These are phyloP conservation scores for Siphlonurus alternatus DNA, from an alignment of 2,888 invertebrate species.

Conservation along the genomic window DNA sequence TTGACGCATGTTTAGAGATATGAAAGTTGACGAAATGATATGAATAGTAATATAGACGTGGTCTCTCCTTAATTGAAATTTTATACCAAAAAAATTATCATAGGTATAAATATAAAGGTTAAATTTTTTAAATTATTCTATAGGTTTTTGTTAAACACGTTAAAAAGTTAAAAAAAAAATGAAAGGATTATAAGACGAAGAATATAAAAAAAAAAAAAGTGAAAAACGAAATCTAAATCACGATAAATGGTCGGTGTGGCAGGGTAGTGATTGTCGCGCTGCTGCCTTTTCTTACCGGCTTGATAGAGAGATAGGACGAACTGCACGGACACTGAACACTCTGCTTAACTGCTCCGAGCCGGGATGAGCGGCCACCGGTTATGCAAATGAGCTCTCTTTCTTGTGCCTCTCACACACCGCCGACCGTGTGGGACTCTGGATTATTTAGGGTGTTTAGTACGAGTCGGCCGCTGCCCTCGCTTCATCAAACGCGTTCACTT, in stretches of 20 bases:
- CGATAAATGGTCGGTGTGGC: background rate
- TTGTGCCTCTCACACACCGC: background rate
- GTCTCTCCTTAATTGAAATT: too few relatives aligned
- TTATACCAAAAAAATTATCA: too few relatives aligned
- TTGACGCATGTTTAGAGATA: too few relatives aligned
- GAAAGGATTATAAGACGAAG: background rate
- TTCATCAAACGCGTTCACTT: too few relatives aligned
- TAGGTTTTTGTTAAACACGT: background rate
- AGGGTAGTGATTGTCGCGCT: too few relatives aligned
- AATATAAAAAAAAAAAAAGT: background rate
- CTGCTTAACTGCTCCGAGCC: background rate
- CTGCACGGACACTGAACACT: background rate
- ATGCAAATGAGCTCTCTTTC: background rate
- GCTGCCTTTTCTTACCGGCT: too few relatives aligned
- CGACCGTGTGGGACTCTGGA: background rate
- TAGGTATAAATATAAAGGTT: too few relatives aligned
- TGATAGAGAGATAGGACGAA: background rate
- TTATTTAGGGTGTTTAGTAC: background rate
- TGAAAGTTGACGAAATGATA: too few relatives aligned
- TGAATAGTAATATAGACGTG: too few relatives aligned
- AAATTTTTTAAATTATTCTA: background rate
- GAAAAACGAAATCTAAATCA: background rate
- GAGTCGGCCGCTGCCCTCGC: background rate
- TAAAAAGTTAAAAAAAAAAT: background rate
- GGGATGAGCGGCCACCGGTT: background rate